A percentile compares a stretch with the other conserved stretches of the same genome.
Conservation (phyloP, 2,113 vertebrate species). For the Illadopsis cleaveri region DNA sequence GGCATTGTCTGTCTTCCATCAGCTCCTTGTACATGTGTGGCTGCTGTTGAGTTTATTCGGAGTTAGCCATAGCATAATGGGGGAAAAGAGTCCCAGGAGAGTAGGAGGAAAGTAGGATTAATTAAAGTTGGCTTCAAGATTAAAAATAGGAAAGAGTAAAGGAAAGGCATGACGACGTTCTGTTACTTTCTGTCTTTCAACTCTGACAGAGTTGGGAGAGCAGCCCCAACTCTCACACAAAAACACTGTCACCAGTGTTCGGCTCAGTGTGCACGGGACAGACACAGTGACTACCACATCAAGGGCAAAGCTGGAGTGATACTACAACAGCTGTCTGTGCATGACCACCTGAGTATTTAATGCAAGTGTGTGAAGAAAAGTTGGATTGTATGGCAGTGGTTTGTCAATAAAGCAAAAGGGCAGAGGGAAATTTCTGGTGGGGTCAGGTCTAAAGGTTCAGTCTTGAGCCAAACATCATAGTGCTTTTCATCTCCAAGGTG, state of each 20-base stretch:
- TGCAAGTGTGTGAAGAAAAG: background rate
- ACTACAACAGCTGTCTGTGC: background rate
- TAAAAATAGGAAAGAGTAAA: background rate
- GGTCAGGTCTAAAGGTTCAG: background rate
- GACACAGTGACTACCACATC: background rate
- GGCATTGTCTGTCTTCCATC: background rate
- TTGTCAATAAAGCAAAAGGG: background rate
- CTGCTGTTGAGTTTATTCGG: background rate
- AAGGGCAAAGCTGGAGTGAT: background rate
- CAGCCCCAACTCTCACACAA: rapidly evolving
- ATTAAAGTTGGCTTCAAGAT: background rate
- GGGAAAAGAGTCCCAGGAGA: background rate
- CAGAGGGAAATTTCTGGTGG: background rate
- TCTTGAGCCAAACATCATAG: background rate
- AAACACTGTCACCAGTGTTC: rapidly evolving
- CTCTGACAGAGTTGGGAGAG: background rate
- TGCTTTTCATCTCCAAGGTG: background rate
- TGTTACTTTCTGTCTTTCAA: background rate
- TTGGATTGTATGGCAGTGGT: background rate
- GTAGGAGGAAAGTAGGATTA: background rate
- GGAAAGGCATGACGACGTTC: rapidly evolving
- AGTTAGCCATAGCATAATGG: background rate
- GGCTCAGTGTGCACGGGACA: background rate
- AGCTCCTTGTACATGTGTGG: background rate
- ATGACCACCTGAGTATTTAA: background rate